Evolutionary conservation across 2,888 invertebrate species (phyloP), one percentile per base, ranked within the genome.

Genomic region (Apodemia hepburni): DNA sequence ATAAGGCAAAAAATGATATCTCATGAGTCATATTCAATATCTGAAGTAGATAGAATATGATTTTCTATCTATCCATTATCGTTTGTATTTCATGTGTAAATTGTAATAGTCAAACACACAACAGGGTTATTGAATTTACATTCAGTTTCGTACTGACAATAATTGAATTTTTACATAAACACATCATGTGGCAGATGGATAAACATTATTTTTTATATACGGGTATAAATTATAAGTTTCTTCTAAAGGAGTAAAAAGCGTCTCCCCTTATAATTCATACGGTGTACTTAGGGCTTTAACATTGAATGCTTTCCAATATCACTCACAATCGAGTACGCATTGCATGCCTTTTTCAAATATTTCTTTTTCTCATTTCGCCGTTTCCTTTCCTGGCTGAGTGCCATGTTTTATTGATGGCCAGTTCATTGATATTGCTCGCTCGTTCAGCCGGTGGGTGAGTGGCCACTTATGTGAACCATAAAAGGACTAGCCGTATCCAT

Each of bases 391-490:
- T 86, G 90, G 88, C 87, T 80, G 75, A 80, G 80, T 82, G 87
- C 86, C 88, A 91, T 90, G 91, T 91, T 90, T 90, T 90, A 91
- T 91, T 90, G 90, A 91, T 90, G 85, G 85, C 77, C 83, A 81
- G 89, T 90, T 90, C 90, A 91, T 91, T 91, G 91, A 91, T 91
- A 91, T 91, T 85, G 82, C 83, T 85, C 82, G 80, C 89, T 89
- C 89, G 91, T 91, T 90, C 88, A 88, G 84, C 74, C 77, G 82
- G 82, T 83, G 85, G 90, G 89, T 88, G 90, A 91, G 85, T 91
- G 89, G 82, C 89, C 90, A 91, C 89, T 91, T 91, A 91, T 81
- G 84, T 81, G 81, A 77, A 77, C 91, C 90, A 82, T 91, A 91
- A 87, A 91, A 85, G 91, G 90, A 78, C 79, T 82, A 88, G 82